Evolutionary conservation across 2,888 invertebrate genomes (phyloP).

Genomic region (Geotrupes spiniger): DNA sequence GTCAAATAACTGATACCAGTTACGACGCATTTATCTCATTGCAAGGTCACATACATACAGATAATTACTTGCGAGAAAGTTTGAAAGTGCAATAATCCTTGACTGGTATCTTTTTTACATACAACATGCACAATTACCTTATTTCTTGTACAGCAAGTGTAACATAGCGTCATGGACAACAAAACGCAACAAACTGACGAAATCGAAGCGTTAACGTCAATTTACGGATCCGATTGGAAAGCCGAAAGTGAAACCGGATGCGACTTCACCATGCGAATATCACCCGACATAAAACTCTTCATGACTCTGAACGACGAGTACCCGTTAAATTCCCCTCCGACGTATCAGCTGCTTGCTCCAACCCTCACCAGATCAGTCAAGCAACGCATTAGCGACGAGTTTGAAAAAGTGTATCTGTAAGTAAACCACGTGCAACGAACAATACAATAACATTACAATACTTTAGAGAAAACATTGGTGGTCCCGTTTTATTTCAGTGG

Average conservation of each 20-base stretch:
- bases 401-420: slow-evolving; percentile 69
- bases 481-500: slow-evolving; percentile 72
- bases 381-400: slow-evolving; percentile 53
- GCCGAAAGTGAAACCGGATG: slow-evolving; percentile 57
- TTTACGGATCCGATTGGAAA: slow-evolving; percentile 69
- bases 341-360: slow-evolving; percentile 70
- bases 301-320: slow-evolving; percentile 65
- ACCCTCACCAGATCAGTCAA: slow-evolving; percentile 63
- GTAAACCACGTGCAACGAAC: slow-evolving; percentile 36
- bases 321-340: slow-evolving; percentile 63
- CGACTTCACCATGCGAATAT: slow-evolving; percentile 61
- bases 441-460: background rate
- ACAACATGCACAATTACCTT: too few relatives aligned
- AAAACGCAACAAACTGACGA: slow-evolving; percentile 55
- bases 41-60: too few relatives aligned
- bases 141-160: too few relatives aligned
- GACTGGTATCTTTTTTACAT: too few relatives aligned
- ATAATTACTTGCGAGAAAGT: too few relatives aligned
- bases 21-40: too few relatives aligned
- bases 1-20: too few relatives aligned
- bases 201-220: slow-evolving; percentile 68
- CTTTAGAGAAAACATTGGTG: slow-evolving; percentile 64
- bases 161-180: slow-evolving; percentile 36
- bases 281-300: slow-evolving; percentile 57
- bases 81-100: too few relatives aligned